Evolutionary conservation across 1,140 invertebrate species (phyloP), one percentile per base, ranked within the genome.

Genomic region (Drosophila kohkoa): DNA sequence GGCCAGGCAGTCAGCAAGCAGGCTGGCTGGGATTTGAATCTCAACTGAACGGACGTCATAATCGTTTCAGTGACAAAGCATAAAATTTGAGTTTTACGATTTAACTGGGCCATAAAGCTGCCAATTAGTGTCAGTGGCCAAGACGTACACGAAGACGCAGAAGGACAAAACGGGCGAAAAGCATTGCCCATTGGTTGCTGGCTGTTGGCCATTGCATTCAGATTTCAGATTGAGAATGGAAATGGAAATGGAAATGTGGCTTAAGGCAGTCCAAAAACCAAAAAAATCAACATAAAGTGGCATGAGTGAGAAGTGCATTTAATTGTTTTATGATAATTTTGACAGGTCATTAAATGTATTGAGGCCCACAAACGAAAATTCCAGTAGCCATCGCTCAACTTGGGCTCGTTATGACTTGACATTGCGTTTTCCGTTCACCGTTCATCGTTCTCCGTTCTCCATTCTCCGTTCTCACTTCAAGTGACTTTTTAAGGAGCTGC

Each of bases 21-120:
- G 46, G 55, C 54, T 25, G 20, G 20, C 20, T 25, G 43, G 54
- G 54, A 59, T 55, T 51, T 49, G 72, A 52, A 41, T 54, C 58
- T 57, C 35, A 48, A 62, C 48, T 74, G 71, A 73, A 71, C 85
- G 85, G 85, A 88, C 85, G 85, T 89, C 85, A 89, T 89, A 89
- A 89, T 89, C 85, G 81, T 89, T 89, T 89, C 78, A 90, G 86
- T 89, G 85, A 89, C 86, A 90, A 87, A 82, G 76, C 86, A 90
- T 90, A 90, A 90, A 90, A 87, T 90, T 91, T 86, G 76, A 82
- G 83, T 91, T 91, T 91, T 91, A 91, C 86, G 86, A 86, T 82
- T 83, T 83, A 80, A 90, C 75, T 91, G 79, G 78, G 81, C 85
- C 63, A 87, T 91, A 91, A 91, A 91, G 90, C 81, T 83, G 85